Base-by-base conservation (phyloP, 2,113 vertebrate species). In the Morone chrysops region DNA sequence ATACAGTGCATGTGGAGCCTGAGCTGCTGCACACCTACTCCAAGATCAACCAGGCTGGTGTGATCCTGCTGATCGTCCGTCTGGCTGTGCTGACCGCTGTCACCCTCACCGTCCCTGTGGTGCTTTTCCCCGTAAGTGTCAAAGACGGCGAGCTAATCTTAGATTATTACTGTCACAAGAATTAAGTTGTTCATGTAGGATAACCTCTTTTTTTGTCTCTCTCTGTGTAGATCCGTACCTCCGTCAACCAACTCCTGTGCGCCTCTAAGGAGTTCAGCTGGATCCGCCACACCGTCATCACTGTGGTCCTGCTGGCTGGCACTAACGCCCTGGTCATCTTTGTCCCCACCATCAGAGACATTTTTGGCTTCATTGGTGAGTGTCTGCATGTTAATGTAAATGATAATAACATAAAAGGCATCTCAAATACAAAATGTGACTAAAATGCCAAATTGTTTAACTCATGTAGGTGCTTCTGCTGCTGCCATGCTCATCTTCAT, bases 401-500 rank as follows among this genome's bases (percentile, higher is more conserved):
- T 18, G 8, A 56, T 3, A 31, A 17, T 6, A 22, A 13, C 31
- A 4, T 38, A 2, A 31, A 50, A 54, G 18, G 36, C 4, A 5
- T 6, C 3, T 17, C 2, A 36, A 36, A 70, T 0, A 38, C 3
- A 48, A 74, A 50, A 12, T 45, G 22, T 13, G 53, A 53, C 51
- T 76, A 45, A 81, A 43, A 56, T n/a, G 4, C 0, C 0, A 1
- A 17, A 54, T 38, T 18, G 43, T 31, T 5, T 43, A 10, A 6
- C 1, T 84, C 70, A 62, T 60, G 0, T 79, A 99, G 98, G 98
- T 81, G 96, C 97, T 10, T 99, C 98, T 88, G 97, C 98, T 0
- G 98, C 98, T 62, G 96, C 97, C 10, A 99, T 99, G 97, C 93
- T 99, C 90, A 97, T 99, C 87, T 99, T 99, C 90, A 99, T 99